Conservation (phyloP, 2,888 invertebrate genomes). For the Altica lythri region DNA sequence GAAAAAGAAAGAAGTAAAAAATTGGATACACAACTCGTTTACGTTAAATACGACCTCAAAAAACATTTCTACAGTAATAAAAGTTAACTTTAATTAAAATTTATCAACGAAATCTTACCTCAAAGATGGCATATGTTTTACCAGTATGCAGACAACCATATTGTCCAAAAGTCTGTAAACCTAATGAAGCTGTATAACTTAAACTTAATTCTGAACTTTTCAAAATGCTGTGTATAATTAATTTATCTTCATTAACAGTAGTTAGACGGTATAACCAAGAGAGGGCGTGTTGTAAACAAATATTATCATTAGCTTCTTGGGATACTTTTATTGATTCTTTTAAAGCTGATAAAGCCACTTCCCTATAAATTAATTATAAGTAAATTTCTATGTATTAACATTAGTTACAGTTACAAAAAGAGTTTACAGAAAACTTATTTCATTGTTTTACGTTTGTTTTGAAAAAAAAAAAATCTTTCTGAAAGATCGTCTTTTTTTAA, state of each 20-base stretch:
- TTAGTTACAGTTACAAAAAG: too few species aligned
- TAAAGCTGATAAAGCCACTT: slow-evolving; percentile 79
- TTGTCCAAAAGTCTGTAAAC: slow-evolving; percentile 77
- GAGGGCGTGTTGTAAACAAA: slow-evolving; percentile 83
- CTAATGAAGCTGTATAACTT: slow-evolving; percentile 74
- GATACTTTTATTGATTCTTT: slow-evolving; percentile 86
- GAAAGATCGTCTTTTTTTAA: neutral
- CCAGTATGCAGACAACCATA: slow-evolving; percentile 72
- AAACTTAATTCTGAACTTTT: slow-evolving; percentile 72
- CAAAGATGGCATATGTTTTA: slow-evolving; percentile 69
- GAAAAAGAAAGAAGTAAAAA: too few species aligned
- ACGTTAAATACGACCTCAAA: too few species aligned
- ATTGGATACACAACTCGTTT: too few species aligned
- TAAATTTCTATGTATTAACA: neutral
- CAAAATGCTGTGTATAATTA: slow-evolving; percentile 71
- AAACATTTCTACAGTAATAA: too few species aligned
- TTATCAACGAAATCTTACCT: too few species aligned
- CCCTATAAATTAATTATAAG: slow-evolving; percentile 58
- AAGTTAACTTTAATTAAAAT: too few species aligned
- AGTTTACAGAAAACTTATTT: too few species aligned
- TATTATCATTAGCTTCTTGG: slow-evolving; percentile 84
- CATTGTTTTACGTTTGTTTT: too few species aligned
- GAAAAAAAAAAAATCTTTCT: too few species aligned
- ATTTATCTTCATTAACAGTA: slow-evolving; percentile 61
- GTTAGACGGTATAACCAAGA: slow-evolving; percentile 77